A percentile compares a stretch with the other conserved stretches of the same genome.
Conservation (phyloP, 1,140 invertebrate species). For the Cephus cinctus region DNA sequence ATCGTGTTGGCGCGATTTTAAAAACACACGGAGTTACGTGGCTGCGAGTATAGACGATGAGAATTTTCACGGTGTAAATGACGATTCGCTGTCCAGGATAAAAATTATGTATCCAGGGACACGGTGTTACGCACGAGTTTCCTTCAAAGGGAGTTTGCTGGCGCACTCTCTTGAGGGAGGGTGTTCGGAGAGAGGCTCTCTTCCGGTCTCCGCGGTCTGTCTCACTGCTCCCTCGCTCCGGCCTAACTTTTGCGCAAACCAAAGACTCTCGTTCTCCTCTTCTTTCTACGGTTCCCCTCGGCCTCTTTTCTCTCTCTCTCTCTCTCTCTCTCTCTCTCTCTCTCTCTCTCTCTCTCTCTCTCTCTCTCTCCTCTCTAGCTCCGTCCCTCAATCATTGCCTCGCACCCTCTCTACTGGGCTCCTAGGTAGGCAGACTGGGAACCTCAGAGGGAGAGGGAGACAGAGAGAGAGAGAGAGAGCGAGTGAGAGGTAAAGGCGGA, state of each 20-base stretch:
- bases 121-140: too few species aligned
- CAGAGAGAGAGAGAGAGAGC: slow-evolving; percentile 5
- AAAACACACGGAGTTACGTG: too few species aligned
- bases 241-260: slow-evolving; percentile 50
- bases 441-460: slow-evolving; percentile 27
- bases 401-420: slow-evolving; percentile 28
- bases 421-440: slow-evolving; percentile 32
- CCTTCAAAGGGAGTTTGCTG: too few species aligned
- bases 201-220: slow-evolving; percentile 48
- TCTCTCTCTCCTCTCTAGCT: slow-evolving; percentile 22
- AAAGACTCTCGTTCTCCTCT: neutral
- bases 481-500: slow-evolving; percentile 20
- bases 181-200: slow-evolving; percentile 42
- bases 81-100: too few species aligned
- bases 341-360: slow-evolving; percentile 21
- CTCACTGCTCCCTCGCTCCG: slow-evolving; percentile 39
- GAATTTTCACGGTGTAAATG: too few species aligned
- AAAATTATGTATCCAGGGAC: too few species aligned
- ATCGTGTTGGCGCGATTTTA: too few species aligned
- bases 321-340: slow-evolving; percentile 17
- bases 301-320: slow-evolving; percentile 14
- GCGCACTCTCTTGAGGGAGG: too few species aligned
- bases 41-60: too few species aligned
- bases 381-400: slow-evolving; percentile 11
- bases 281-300: neutral